Evolutionary conservation across 1,140 invertebrate species (phyloP).

Genomic region (Drosophila melanogaster): Release_6_plus_ISO1_MT NC_004354.4:7708501-7709000

Average conservation of each 20-base stretch:
- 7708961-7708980: constrained; percentile 7
- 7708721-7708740: constrained; percentile 5
- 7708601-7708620: no score
- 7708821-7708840: constrained; percentile 33
- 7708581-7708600: background rate
- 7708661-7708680: no score
- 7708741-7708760: constrained; percentile 11
- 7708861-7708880: constrained; percentile 53
- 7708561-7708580: background rate
- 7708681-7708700: background rate
- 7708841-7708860: constrained; percentile 64
- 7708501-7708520: background rate
- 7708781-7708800: constrained; percentile 49
- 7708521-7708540: background rate
- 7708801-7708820: constrained; percentile 22
- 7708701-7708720: background rate
- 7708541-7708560: no score
- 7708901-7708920: constrained; percentile 16
- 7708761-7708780: constrained; percentile 73
- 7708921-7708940: constrained; percentile 40
- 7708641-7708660: no score
- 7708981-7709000: constrained; percentile 11
- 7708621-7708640: no score
- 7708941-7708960: constrained; percentile 30
- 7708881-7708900: constrained; percentile 19